Base-by-base conservation (phyloP, 2,888 invertebrate genomes). In the Steromphala cineraria region DNA sequence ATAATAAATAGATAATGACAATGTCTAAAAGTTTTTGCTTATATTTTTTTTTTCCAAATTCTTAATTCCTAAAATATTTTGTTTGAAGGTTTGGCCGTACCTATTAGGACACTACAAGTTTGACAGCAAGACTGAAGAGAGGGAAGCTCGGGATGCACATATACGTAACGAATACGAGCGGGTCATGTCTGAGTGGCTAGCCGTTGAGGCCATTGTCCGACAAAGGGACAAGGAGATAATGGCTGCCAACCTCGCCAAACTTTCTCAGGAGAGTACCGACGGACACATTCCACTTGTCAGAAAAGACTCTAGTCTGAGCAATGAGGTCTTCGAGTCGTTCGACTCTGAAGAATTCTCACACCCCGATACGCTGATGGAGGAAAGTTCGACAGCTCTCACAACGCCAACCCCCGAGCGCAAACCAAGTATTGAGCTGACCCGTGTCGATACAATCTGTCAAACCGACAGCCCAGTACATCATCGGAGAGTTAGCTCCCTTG, bases 101-200 rank as follows among this genome's bases (percentile, higher is more conserved):
- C 94, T 98, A 15, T 94, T 98, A 40, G 97, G 97, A 0, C 97
- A 98, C 93, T 97, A 97, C 90, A 95, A 95, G 94, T 97, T 93
- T 91, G 96, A 96, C 19, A 96, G 96, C 89, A 89, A 89, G 0
- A 83, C 82, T 8, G 91, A 91, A 24, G 92, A 93, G 36, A 79
- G 92, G 7, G 87, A 86, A 24, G 86, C 87, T 19, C 86, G 89
- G 2, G 93, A 93, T 81, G 85, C 86, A 52, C 83, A 84, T 19
- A 86, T 96, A 62, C 95, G 96, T 82, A 96, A 96, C 67, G 95
- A 96, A 82, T 98, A 97, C 89, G 98, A 98, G 93, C 96, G 96
- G 7, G 97, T 96, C 0, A 97, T 98, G 97, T 97, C 98, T 0
- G 98, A 98, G 93, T 98, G 98, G 98, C 93, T 98, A 82, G 97